Evolutionary conservation across 2,888 invertebrate genomes (phyloP), one percentile per base, ranked within the genome.

Genomic region (Xestia rhomboidea): DNA sequence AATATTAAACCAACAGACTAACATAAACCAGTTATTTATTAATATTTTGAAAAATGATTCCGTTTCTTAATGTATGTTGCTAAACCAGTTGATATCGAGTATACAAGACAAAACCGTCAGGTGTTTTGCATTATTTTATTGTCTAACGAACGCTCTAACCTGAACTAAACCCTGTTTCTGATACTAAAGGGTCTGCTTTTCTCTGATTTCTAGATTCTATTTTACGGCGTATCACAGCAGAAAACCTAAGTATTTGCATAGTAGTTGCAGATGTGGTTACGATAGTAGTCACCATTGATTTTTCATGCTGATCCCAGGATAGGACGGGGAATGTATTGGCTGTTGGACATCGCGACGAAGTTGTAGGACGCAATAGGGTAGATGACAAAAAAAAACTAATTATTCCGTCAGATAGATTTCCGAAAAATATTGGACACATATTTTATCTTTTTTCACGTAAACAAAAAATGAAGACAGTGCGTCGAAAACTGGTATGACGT

Each of bases 121-220:
- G 86, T 84, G 85, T 82, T 87, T 89, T 86, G 85, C 84, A 87
- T 87, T 79, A 89, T 89, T 89, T 89, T 89, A 87, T 87, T 87
- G 87, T 87, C 81, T 79, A 76, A 54, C 62, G 38, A 15, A 10
- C 13, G 0, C 8, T 18, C 0, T 41, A 72, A 41, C 0, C 2
- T 5, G 66, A 80, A 69, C 24, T 2, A 13, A 46, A 75, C 73
- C 66, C 11, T 79, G 34, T 30, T 0, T 0, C 1, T 0, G 0
- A 13, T 0, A 0, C 1, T 66, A 79, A n/a, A n/a, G 0, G 27
- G 77, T 76, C 0, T n/a, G 13, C 13, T 68, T 51, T 79, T 10
- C n/a, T 30, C 0, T 77, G 62, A 24, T 4, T 18, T 30, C 38
- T 51, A 46, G 75, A 79, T 77, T 81, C 79, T 81, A 73, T 51